These are phyloP conservation scores for Taphrorychus bicolor DNA, from an alignment of 2,888 invertebrate genomes.

Conservation along the genomic window DNA sequence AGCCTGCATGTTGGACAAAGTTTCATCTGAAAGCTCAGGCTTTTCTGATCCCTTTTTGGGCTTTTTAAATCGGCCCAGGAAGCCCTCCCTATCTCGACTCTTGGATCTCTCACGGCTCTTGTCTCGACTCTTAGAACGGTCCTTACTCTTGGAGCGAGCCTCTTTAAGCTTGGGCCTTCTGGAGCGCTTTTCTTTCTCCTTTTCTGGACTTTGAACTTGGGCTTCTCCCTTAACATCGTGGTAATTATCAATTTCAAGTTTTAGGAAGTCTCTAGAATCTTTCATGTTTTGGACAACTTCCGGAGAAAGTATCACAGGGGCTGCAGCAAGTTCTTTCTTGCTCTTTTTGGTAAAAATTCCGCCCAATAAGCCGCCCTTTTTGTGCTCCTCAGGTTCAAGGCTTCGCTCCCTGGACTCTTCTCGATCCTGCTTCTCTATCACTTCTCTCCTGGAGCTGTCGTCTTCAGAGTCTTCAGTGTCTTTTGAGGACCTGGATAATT, in stretches of 20 bases:
- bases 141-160: constrained; percentile 34
- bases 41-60: constrained; percentile 22
- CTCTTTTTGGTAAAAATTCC: constrained; percentile 45
- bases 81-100: constrained; percentile 38
- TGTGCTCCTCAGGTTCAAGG: constrained; percentile 38
- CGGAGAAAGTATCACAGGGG: constrained; percentile 20
- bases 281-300: constrained; percentile 40
- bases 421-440: constrained; percentile 56
- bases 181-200: constrained; percentile 18
- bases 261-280: constrained; percentile 42
- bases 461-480: constrained; percentile 54
- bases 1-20: constrained; percentile 40
- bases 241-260: constrained; percentile 44
- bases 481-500: constrained; percentile 53
- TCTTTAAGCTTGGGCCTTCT: constrained; percentile 28
- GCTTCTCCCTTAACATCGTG: constrained; percentile 42
- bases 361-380: constrained; percentile 46
- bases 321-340: constrained; percentile 29
- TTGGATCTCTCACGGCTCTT: constrained; percentile 36
- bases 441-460: constrained; percentile 47
- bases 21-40: constrained; percentile 33
- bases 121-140: constrained; percentile 33
- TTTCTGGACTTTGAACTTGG: constrained; percentile 8
- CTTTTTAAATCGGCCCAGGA: constrained; percentile 49
- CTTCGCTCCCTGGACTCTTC: constrained; percentile 53